These are phyloP conservation scores for Coenobita brevimanus DNA, from an alignment of 1,140 invertebrate genomes.

Conservation along the genomic window DNA sequence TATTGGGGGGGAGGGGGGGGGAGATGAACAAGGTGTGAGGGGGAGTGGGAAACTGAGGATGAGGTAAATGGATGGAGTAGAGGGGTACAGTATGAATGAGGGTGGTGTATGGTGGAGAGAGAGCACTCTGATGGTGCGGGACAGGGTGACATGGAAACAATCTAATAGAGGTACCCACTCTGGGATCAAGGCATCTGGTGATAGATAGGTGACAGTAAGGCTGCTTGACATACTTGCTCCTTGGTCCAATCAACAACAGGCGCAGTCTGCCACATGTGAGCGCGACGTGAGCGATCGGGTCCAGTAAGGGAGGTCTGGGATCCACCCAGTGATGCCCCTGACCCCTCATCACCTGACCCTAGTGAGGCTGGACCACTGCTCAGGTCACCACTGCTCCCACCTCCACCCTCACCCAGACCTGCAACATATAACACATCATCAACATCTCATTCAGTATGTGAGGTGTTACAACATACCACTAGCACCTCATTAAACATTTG, in stretches of 20 bases:
- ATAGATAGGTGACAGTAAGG: no score
- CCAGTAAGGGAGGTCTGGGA: conserved; percentile 52
- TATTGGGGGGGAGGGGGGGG: neutral
- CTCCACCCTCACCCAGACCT: conserved; percentile 27
- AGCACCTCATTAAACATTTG: no score
- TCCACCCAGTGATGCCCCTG: conserved; percentile 55
- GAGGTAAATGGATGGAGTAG: neutral
- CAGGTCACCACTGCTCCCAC: conserved; percentile 54
- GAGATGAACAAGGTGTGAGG: neutral
- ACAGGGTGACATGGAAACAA: neutral
- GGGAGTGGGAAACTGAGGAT: no score
- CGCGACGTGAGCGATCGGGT: conserved; percentile 33
- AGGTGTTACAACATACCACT: no score
- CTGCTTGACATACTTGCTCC: conserved; percentile 64
- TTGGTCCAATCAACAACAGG: conserved; percentile 61
- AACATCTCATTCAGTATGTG: no score
- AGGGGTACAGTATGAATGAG: neutral
- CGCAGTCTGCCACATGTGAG: conserved; percentile 60
- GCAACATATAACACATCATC: no score
- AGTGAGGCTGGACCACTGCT: conserved; percentile 59
- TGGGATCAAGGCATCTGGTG: no score
- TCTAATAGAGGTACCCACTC: neutral
- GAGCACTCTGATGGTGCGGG: no score
- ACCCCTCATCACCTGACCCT: conserved; percentile 56
- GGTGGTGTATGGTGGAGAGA: neutral